Conservation (phyloP, 2,888 invertebrate genomes). For the Drosophila bunnanda region DNA sequence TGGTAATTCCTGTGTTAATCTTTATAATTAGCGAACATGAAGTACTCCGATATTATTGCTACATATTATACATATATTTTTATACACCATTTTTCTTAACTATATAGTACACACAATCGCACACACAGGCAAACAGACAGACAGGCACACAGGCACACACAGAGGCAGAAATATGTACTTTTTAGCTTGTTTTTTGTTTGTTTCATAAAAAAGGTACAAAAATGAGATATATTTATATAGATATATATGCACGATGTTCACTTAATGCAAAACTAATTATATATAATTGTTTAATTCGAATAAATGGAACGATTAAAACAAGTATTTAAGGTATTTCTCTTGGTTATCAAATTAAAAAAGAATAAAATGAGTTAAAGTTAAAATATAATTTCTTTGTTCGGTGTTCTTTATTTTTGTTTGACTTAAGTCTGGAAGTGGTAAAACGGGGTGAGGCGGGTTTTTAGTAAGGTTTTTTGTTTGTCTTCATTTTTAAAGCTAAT, state of each 20-base stretch:
- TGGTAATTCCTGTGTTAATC: conserved; percentile 18
- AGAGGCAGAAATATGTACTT: conserved; percentile 16
- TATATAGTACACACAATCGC: conserved; percentile 33
- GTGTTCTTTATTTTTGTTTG: conserved; percentile 5
- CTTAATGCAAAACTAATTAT: conserved; percentile 41
- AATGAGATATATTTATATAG: conserved; percentile 9
- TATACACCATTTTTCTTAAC: conserved; percentile 28
- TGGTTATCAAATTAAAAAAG: conserved; percentile 6
- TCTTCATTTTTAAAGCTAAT: conserved; percentile 17
- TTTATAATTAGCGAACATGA: conserved; percentile 7
- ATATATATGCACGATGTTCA: conserved; percentile 1
- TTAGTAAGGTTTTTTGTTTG: not conserved
- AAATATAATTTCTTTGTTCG: conserved; percentile 37
- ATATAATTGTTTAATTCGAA: conserved; percentile 43
- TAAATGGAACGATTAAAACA: conserved; percentile 12
- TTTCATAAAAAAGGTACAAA: conserved; percentile 26
- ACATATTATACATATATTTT: conserved; percentile 12
- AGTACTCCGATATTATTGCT: conserved; percentile 26
- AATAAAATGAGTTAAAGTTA: conserved; percentile 7
- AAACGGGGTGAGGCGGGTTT: conserved; percentile 1
- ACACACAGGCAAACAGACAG: not conserved
- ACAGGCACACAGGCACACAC: conserved; percentile 7
- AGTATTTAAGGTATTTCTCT: conserved; percentile 8
- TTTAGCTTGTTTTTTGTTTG: conserved; percentile 5
- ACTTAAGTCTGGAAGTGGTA: conserved; percentile 21